These are phyloP conservation scores for Ips nitidus DNA, from an alignment of 1,140 invertebrate species.

Conservation along the genomic window DNA sequence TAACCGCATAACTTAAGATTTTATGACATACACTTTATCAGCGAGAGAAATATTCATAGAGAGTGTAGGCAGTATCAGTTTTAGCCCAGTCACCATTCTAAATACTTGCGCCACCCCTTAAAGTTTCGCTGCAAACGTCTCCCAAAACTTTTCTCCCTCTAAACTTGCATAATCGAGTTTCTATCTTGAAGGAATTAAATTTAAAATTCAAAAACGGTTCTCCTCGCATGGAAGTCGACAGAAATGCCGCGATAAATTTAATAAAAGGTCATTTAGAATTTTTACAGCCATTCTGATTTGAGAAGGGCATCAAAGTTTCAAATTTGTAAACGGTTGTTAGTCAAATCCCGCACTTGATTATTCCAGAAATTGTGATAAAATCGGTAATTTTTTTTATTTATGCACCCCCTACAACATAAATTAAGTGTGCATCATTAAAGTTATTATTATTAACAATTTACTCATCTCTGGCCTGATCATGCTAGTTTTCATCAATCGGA, in stretches of 20 bases:
- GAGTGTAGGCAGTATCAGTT: background rate
- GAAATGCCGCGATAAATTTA: background rate
- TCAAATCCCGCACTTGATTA: too few species aligned
- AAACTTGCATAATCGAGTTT: slow-evolving; percentile 9
- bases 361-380: too few species aligned
- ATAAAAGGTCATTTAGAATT: slow-evolving; percentile 16
- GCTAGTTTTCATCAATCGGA: too few species aligned
- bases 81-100: background rate
- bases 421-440: too few species aligned
- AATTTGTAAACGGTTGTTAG: too few species aligned
- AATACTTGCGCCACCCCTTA: background rate
- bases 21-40: background rate
- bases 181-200: slow-evolving; percentile 15
- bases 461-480: too few species aligned
- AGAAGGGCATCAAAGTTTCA: too few species aligned
- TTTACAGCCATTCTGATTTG: background rate
- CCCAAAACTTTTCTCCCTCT: slow-evolving; percentile 3
- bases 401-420: too few species aligned
- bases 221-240: slow-evolving; percentile 11
- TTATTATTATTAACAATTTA: too few species aligned
- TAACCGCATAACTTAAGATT: background rate
- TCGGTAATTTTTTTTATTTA: too few species aligned
- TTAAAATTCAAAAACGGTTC: slow-evolving; percentile 21
- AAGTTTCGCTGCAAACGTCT: background rate
- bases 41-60: background rate